Percentiles rank a stretch among this genome's conserved stretches.
Evolutionary conservation across 2,888 invertebrate genomes (phyloP).

Genomic region (Lithophane ornitopus): DNA sequence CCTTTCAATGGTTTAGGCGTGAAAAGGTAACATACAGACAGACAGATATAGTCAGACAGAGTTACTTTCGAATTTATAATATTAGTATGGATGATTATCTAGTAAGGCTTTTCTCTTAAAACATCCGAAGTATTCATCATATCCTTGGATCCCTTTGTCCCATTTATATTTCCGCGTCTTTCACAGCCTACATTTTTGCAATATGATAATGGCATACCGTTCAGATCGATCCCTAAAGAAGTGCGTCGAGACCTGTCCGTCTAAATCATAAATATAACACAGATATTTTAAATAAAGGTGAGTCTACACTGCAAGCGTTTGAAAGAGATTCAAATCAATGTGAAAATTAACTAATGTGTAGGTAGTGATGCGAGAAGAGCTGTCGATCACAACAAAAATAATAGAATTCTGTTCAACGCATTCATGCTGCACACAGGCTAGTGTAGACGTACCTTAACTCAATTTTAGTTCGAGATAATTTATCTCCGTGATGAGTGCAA

Average conservation of each 20-base stretch:
- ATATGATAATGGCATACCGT: constrained; percentile 51
- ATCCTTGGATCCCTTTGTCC: constrained; percentile 25
- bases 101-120: constrained; percentile 28
- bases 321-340: neutral
- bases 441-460: constrained; percentile 10
- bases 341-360: neutral
- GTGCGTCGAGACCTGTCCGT: neutral
- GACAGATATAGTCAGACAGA: too few relatives aligned
- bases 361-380: too few relatives aligned
- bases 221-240: constrained; percentile 4
- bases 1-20: too few relatives aligned
- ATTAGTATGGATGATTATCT: neutral
- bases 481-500: constrained; percentile 55
- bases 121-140: constrained; percentile 28
- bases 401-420: neutral
- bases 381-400: neutral
- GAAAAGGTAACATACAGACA: too few relatives aligned
- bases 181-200: constrained; percentile 34
- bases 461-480: constrained; percentile 53
- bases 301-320: neutral
- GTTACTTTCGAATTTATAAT: too few relatives aligned
- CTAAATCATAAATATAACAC: too few relatives aligned
- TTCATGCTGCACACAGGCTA: neutral
- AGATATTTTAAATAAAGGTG: neutral
- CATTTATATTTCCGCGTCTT: constrained; percentile 25